Evolutionary conservation across 2,797 vertebrate species (phyloP).

Genomic region (Amblyopsis hoosieri): DNA sequence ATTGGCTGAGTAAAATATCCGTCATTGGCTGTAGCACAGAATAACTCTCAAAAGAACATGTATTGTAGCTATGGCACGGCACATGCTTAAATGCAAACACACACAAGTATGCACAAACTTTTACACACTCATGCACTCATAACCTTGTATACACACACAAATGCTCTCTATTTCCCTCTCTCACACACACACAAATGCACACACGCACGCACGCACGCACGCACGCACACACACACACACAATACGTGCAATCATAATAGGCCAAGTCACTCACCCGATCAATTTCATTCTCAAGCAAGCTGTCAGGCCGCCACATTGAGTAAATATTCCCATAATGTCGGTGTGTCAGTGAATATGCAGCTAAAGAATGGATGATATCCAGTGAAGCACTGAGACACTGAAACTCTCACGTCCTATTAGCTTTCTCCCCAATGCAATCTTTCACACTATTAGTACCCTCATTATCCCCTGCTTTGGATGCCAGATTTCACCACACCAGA

Average conservation of each 20-base stretch:
- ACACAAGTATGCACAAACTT: slow-evolving; percentile 44
- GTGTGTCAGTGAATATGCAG: slow-evolving; percentile 63
- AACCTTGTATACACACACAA: slow-evolving; percentile 20
- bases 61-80: slow-evolving; percentile 64
- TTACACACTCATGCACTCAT: slow-evolving; percentile 16
- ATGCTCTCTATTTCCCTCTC: not conserved
- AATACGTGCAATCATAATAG: slow-evolving; percentile 56
- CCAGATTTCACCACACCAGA: not conserved
- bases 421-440: not conserved
- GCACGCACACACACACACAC: slow-evolving; percentile 21
- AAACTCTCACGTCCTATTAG: slow-evolving; percentile 40
- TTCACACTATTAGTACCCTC: not conserved
- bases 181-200: slow-evolving; percentile 10
- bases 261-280: slow-evolving; percentile 64
- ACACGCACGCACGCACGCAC: slow-evolving; percentile 2
- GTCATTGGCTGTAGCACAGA: slow-evolving; percentile 72
- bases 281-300: slow-evolving; percentile 68
- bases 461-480: slow-evolving; percentile 15
- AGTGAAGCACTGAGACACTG: slow-evolving; percentile 54
- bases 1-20: slow-evolving; percentile 72
- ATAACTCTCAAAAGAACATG: slow-evolving; percentile 63
- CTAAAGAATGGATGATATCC: slow-evolving; percentile 71
- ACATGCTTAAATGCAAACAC: slow-evolving; percentile 73
- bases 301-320: slow-evolving; percentile 68
- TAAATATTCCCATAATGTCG: slow-evolving; percentile 74